A percentile compares a stretch with the other conserved stretches of the same genome.
Evolutionary conservation across 2,113 vertebrate genomes (phyloP).

Genomic region (Bambusicola thoracicus): DNA sequence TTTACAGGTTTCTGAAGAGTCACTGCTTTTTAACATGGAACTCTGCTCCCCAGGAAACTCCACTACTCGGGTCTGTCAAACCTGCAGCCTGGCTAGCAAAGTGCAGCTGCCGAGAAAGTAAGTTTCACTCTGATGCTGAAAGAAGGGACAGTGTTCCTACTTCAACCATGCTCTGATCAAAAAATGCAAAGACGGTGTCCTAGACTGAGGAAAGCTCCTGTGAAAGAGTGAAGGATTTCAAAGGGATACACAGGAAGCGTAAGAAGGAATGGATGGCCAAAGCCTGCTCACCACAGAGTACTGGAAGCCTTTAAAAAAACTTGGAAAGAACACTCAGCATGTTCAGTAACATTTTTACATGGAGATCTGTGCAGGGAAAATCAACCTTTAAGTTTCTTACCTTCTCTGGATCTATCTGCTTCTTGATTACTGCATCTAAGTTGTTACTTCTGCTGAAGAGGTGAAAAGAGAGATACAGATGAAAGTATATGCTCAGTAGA

Average conservation of each 20-base stretch:
- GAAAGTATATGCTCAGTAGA: neutral
- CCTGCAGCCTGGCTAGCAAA: neutral
- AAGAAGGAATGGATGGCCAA: neutral
- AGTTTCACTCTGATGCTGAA: neutral
- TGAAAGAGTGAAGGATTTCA: neutral
- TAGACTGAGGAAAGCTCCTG: neutral
- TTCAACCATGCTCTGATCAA: neutral
- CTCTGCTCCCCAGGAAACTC: neutral
- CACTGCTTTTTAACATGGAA: neutral
- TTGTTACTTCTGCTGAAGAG: conserved; percentile 27
- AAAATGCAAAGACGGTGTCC: neutral
- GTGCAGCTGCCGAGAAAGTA: neutral
- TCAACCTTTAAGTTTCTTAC: neutral
- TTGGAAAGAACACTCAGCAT: neutral
- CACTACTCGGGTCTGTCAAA: neutral
- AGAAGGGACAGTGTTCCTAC: neutral
- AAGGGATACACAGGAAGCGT: neutral
- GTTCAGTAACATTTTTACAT: neutral
- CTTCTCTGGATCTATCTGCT: neutral
- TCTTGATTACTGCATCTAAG: neutral
- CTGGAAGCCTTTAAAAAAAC: conserved; percentile 24
- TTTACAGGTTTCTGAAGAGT: conserved; percentile 18
- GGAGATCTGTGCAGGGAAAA: neutral
- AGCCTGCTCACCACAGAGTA: neutral
- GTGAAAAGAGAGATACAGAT: conserved; percentile 16